Evolutionary conservation across 35 echinoderm and acorn worm species (phyloP).

Genomic region (Patiria miniata): DNA sequence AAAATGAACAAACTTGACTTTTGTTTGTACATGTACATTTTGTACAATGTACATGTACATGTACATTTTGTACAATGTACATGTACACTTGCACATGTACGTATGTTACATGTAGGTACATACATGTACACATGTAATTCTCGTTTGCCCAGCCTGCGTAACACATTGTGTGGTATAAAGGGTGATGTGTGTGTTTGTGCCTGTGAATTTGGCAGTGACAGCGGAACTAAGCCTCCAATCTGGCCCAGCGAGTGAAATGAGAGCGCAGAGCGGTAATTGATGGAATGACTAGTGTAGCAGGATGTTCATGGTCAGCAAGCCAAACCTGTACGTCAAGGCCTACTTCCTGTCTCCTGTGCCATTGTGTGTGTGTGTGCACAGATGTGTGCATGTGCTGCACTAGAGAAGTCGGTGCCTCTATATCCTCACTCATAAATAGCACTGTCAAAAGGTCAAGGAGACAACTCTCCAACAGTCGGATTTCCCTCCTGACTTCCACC

Average conservation of each 20-base stretch:
- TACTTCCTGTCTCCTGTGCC: slow-evolving; percentile 12
- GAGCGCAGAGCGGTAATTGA: background rate
- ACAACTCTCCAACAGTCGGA: slow-evolving; percentile 12
- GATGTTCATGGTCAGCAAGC: slow-evolving; percentile 22
- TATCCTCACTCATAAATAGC: too few relatives aligned
- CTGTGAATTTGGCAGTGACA: background rate
- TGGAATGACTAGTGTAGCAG: background rate
- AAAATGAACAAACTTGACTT: too few relatives aligned
- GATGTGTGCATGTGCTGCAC: background rate
- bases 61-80: too few relatives aligned
- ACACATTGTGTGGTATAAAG: too few relatives aligned
- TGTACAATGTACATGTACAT: too few relatives aligned
- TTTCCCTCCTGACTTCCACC: slow-evolving; percentile 13
- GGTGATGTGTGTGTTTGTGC: too few relatives aligned
- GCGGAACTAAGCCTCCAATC: background rate
- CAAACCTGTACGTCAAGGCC: background rate
- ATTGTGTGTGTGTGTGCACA: background rate
- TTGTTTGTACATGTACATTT: too few relatives aligned
- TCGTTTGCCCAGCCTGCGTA: too few relatives aligned
- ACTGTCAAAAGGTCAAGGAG: slow-evolving; percentile 15
- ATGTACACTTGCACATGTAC: too few relatives aligned
- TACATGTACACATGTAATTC: too few relatives aligned
- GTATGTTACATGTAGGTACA: too few relatives aligned
- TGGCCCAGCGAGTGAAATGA: too few relatives aligned
- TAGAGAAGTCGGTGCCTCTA: background rate